Evolutionary conservation across 92 coral and sea anemone species (phyloP).

Genomic region (Isaurus tuberculatus): DNA sequence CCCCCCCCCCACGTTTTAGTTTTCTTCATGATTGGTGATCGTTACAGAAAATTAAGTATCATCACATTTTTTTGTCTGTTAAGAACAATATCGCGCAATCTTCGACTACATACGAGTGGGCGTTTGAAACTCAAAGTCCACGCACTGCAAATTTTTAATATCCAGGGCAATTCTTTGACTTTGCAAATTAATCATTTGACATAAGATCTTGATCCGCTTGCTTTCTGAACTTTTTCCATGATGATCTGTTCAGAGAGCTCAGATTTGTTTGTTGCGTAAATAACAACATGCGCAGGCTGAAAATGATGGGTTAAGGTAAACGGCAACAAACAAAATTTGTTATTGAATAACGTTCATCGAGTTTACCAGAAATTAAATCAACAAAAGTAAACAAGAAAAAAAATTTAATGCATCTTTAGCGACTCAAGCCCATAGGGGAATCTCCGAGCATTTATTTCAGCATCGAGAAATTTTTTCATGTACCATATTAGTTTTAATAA

Average conservation of each 20-base stretch:
- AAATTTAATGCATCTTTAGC: no score
- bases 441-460: no score
- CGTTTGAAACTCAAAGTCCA: background rate
- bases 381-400: background rate
- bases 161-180: background rate
- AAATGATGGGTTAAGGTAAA: conserved; percentile 66
- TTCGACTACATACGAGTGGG: background rate
- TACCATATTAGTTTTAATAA: no score
- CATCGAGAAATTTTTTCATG: no score
- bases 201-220: conserved; percentile 97
- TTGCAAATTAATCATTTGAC: conserved; percentile 54
- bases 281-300: conserved; percentile 87
- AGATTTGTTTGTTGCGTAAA: conserved; percentile 68
- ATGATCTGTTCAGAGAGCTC: conserved; percentile 73
- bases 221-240: conserved; percentile 89
- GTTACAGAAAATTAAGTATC: no score
- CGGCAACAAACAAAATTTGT: background rate
- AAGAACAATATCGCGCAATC: background rate
- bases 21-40: no score
- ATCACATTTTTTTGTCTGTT: background rate
- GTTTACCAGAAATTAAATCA: background rate
- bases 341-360: no score
- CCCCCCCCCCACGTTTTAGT: no score
- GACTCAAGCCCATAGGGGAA: no score
- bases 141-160: background rate